These are phyloP conservation scores for Hormiphora californensis DNA, from an alignment of 37 sponge, comb jelly and placozoan species.

Conservation along the genomic window DNA sequence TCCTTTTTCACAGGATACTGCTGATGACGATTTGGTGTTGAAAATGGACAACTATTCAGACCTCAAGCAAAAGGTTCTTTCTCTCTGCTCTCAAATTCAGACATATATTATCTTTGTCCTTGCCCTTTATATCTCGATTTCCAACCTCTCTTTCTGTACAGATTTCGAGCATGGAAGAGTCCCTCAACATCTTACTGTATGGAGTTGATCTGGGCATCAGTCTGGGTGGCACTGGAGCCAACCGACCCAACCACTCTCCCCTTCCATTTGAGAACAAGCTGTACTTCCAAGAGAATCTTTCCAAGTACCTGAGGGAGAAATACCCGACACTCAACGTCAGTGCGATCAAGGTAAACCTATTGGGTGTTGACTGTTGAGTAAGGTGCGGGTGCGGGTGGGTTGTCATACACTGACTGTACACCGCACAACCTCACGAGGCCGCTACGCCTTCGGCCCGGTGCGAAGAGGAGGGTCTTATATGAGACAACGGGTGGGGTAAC, in stretches of 20 bases:
- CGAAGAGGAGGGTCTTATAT: no score
- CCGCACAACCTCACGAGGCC: no score
- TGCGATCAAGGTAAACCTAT: slow-evolving; percentile 25
- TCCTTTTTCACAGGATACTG: slow-evolving; percentile 28
- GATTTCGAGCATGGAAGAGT: slow-evolving; percentile 11
- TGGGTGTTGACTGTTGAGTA: no score
- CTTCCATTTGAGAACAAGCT: slow-evolving; percentile 55
- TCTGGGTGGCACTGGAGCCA: background rate
- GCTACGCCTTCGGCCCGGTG: no score
- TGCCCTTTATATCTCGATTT: no score
- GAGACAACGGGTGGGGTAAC: no score
- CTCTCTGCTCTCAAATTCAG: no score
- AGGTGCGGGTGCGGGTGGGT: no score
- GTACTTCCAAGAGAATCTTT: slow-evolving; percentile 47
- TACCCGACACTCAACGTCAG: slow-evolving; percentile 37
- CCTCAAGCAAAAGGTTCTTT: slow-evolving; percentile 17
- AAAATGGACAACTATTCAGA: slow-evolving; percentile 43
- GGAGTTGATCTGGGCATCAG: slow-evolving; percentile 27
- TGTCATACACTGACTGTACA: no score
- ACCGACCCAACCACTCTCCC: slow-evolving; percentile 26
- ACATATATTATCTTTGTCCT: no score
- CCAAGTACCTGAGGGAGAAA: slow-evolving; percentile 42
- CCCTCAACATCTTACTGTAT: slow-evolving; percentile 40
- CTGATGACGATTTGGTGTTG: slow-evolving; percentile 13
- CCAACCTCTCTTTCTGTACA: background rate